phyloP scores from a whole-genome alignment of 2,113 vertebrate genomes.

The Orcinus orca region DNA sequence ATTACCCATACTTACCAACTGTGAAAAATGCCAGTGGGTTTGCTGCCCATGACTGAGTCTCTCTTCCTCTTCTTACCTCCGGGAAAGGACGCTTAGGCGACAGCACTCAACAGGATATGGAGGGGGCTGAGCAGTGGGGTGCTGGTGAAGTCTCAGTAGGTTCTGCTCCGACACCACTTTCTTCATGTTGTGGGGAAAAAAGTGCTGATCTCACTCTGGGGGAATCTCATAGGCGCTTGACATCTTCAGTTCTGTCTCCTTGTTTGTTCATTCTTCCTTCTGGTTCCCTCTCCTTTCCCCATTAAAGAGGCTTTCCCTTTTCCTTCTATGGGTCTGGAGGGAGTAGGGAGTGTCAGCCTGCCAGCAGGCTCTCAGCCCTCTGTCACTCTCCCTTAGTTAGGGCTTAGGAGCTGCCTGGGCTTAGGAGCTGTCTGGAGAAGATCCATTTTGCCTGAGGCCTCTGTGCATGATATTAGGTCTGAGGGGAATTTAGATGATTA shows the following conservation, averaged over 20 bases:
- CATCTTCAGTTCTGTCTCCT: neutral
- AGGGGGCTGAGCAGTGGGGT: neutral
- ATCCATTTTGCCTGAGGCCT: neutral
- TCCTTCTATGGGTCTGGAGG: neutral
- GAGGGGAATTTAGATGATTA: constrained; percentile 34
- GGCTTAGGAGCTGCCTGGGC: neutral
- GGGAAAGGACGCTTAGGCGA: neutral
- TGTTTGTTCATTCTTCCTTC: neutral
- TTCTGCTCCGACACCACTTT: neutral
- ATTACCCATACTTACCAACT: too few relatives aligned
- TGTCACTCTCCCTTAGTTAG: neutral
- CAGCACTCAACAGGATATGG: accelerated
- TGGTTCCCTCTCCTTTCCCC: neutral
- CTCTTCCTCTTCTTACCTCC: neutral
- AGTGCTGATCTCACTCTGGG: neutral
- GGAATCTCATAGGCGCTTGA: neutral
- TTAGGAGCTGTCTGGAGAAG: neutral
- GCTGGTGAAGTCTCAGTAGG: neutral
- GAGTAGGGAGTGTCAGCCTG: neutral
- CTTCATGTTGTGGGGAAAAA: neutral
- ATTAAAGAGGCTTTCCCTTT: neutral
- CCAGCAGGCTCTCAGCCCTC: neutral
- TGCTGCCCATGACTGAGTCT: accelerated
- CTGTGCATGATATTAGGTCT: neutral
- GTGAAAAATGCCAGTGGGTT: accelerated